Conservation (phyloP, 1,140 invertebrate species). For the Pogonus chalceus region DNA sequence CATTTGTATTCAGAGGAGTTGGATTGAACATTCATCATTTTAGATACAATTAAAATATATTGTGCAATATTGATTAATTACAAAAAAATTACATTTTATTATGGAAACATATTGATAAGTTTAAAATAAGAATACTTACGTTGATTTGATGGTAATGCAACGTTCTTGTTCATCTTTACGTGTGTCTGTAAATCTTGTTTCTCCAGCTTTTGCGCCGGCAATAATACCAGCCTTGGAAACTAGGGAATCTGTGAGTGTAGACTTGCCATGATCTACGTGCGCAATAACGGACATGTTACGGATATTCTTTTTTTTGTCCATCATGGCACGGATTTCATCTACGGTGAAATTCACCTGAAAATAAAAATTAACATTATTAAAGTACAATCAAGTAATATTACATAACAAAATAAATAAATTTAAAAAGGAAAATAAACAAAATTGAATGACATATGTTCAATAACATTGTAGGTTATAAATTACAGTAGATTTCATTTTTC, state of each 20-base stretch:
- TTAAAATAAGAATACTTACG: constrained; percentile 55
- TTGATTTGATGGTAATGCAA: constrained; percentile 99
- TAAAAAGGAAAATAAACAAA: too few relatives aligned
- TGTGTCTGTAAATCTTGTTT: constrained; percentile 98
- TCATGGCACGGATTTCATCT: constrained; percentile 98
- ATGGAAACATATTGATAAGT: too few relatives aligned
- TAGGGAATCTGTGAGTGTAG: constrained; percentile 97
- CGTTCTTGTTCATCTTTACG: constrained; percentile 98
- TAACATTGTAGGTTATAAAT: too few relatives aligned
- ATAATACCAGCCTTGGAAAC: constrained; percentile 99
- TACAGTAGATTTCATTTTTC: too few relatives aligned
- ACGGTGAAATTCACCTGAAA: constrained; percentile 99
- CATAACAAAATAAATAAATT: too few relatives aligned
- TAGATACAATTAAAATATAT: constrained; percentile 20
- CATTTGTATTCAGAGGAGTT: constrained; percentile 33
- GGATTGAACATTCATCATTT: constrained; percentile 35
- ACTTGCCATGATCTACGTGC: constrained; percentile 99
- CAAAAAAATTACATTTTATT: background rate
- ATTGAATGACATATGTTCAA: too few relatives aligned
- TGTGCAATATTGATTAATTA: background rate
- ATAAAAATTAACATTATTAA: constrained; percentile 21
- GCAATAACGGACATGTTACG: constrained; percentile 99
- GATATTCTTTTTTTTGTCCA: constrained; percentile 99
- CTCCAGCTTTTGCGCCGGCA: constrained; percentile 94
- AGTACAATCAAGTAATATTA: too few relatives aligned